phyloP scores from a whole-genome alignment of 2,113 vertebrate species.

The Cyanoderma ruficeps region DNA sequence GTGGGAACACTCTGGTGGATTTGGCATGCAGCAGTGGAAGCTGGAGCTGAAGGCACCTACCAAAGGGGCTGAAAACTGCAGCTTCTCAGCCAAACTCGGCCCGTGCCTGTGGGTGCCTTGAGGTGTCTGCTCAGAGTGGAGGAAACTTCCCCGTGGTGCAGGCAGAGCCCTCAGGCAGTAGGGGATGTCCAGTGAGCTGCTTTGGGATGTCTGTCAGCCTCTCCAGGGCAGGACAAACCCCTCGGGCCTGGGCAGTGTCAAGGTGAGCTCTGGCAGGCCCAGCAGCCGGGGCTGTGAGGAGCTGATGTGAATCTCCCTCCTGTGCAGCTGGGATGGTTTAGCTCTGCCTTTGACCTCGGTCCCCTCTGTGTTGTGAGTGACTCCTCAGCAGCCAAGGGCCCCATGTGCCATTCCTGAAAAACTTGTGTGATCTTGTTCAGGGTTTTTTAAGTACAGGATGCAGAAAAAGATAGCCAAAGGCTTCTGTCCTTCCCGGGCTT shows the following conservation, averaged over 20 bases:
- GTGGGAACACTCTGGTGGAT: neutral
- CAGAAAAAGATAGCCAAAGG: conserved; percentile 24
- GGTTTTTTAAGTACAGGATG: neutral
- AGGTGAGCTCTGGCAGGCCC: neutral
- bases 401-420: neutral
- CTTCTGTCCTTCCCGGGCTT: neutral
- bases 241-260: neutral
- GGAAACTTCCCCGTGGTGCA: neutral
- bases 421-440: neutral
- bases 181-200: neutral
- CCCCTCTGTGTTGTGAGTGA: neutral
- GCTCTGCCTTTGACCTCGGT: neutral
- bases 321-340: neutral
- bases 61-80: neutral
- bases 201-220: neutral
- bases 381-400: neutral
- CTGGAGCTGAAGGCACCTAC: neutral
- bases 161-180: neutral
- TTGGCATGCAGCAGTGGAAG: neutral
- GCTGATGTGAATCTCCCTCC: accelerated
- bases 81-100: neutral
- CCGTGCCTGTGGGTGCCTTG: neutral
- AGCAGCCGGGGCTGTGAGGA: neutral
- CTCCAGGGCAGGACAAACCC: neutral
- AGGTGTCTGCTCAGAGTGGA: neutral